Evolutionary conservation across 1,140 invertebrate species (phyloP).

Genomic region (Dendrolimus kikuchii): DNA sequence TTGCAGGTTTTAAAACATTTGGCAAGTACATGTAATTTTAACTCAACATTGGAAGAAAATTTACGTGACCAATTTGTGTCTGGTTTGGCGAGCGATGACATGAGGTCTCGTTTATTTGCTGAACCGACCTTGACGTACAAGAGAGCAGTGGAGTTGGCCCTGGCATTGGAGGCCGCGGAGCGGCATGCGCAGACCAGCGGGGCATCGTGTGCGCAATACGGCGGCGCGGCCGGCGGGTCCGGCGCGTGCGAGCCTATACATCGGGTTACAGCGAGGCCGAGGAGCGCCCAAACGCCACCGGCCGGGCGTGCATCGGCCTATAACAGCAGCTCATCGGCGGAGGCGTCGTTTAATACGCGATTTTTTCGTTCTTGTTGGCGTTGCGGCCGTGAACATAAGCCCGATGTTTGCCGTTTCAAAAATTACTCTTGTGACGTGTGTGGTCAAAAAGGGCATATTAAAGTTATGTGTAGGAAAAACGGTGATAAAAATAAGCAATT

Average conservation of each 20-base stretch:
- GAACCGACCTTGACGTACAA: not conserved
- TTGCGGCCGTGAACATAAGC: too few species aligned
- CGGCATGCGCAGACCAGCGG: too few species aligned
- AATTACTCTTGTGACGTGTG: slow-evolving; percentile 9
- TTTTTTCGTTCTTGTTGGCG: too few species aligned
- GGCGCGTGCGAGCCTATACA: too few species aligned
- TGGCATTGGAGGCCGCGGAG: not conserved
- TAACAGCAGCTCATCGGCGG: too few species aligned
- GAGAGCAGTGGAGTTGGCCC: not conserved
- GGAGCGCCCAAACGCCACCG: too few species aligned
- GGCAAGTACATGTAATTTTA: slow-evolving; percentile 5
- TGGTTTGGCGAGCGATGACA: not conserved
- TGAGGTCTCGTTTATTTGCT: slow-evolving; percentile 1
- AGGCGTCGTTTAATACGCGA: too few species aligned
- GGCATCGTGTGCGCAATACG: too few species aligned
- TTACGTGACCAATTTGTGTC: slow-evolving; percentile 4
- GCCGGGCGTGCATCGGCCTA: too few species aligned
- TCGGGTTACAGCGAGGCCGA: too few species aligned
- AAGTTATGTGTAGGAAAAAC: not conserved
- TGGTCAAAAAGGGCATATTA: not conserved
- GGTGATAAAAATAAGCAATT: not conserved
- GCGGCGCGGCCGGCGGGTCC: too few species aligned
- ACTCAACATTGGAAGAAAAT: not conserved
- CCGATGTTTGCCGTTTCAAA: slow-evolving; percentile 4
- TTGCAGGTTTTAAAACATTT: slow-evolving; percentile 5